phyloP scores from a whole-genome alignment of 2,797 vertebrate genomes.

The Sebastes oblongus region DNA sequence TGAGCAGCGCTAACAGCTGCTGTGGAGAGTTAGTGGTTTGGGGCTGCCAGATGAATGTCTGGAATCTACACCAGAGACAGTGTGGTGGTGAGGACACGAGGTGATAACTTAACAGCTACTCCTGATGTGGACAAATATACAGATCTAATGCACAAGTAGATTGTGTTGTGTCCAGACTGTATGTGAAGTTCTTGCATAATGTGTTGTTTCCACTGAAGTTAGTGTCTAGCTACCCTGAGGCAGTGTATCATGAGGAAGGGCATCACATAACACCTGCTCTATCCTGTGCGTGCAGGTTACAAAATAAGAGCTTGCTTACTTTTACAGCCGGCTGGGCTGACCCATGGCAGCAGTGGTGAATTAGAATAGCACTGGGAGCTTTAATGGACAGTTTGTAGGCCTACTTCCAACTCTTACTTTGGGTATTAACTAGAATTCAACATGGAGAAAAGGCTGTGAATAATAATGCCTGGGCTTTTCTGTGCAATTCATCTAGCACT shows the following conservation, averaged over 20 bases:
- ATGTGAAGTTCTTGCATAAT: neutral
- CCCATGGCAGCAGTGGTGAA: neutral
- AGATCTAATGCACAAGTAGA: neutral
- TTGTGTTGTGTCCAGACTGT: neutral
- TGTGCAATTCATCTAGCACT: neutral
- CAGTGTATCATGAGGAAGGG: neutral
- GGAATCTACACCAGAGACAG: neutral
- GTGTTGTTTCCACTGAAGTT: neutral
- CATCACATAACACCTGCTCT: neutral
- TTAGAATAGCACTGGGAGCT: neutral
- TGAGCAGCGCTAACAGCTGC: constrained; percentile 11
- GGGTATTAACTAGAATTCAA: neutral
- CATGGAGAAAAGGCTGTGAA: neutral
- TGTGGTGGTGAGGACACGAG: neutral
- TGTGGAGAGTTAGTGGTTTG: constrained; percentile 13
- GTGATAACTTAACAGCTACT: neutral
- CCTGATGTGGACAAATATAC: neutral
- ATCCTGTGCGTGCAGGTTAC: neutral
- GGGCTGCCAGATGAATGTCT: constrained; percentile 5
- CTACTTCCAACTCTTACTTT: neutral
- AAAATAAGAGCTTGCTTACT: neutral
- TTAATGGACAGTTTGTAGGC: neutral
- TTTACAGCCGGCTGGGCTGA: neutral
- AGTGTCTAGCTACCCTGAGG: neutral
- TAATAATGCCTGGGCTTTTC: neutral